Percentiles rank a stretch among this genome's conserved stretches.
These are phyloP conservation scores for Mola mola DNA, from an alignment of 2,113 vertebrate species.

Conservation along the genomic window DNA sequence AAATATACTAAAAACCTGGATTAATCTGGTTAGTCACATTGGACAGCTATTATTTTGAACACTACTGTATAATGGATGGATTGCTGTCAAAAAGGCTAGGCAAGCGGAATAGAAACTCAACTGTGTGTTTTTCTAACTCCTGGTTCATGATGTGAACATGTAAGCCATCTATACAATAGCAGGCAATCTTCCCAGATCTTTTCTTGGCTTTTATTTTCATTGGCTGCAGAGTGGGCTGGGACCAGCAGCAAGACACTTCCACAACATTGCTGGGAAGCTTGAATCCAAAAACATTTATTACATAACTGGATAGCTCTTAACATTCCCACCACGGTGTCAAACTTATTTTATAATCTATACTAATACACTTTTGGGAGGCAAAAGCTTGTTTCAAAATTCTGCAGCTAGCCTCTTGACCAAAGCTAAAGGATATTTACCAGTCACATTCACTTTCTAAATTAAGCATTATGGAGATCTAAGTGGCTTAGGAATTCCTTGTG, in stretches of 20 bases:
- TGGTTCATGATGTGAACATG: conserved; percentile 56
- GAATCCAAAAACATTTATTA: conserved; percentile 4
- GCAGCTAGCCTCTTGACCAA: not conserved
- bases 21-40: no score
- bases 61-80: conserved; percentile 49
- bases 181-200: conserved; percentile 59
- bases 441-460: not conserved
- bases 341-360: not conserved
- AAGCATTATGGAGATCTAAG: conserved; percentile 17
- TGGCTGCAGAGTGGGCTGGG: conserved; percentile 46
- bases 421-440: conserved; percentile 2
- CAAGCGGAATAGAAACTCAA: conserved; percentile 35
- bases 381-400: not conserved
- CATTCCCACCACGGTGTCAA: conserved; percentile 5
- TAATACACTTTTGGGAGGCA: not conserved
- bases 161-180: conserved; percentile 60
- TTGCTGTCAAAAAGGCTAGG: conserved; percentile 32
- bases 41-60: no score
- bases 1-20: no score
- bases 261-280: conserved; percentile 20
- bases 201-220: conserved; percentile 60
- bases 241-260: conserved; percentile 34
- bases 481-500: not conserved
- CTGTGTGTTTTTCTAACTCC: conserved; percentile 62
- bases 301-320: conserved; percentile 2